Base-by-base conservation (phyloP, 2,113 vertebrate species). In the Pomatorhinus ruficollis region DNA sequence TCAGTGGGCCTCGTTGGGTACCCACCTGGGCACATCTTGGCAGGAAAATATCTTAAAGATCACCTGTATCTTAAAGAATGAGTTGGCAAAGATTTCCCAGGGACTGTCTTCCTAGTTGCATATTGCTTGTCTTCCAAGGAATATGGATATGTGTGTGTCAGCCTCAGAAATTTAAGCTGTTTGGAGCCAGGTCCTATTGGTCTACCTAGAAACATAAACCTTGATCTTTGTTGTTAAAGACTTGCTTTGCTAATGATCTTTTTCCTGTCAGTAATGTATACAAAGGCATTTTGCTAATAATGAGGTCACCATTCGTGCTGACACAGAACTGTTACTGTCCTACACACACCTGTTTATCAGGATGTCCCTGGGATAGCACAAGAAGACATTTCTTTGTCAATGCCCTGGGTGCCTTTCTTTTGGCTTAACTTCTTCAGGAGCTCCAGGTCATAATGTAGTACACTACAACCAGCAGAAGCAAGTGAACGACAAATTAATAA, bases 351-450 rank as follows among this genome's bases (percentile, higher is more conserved):
- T 47, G 8, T 44, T 70, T 49, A 35, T 60, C 12, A 20, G 37
- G 60, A 44, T 1, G 2, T 39, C 31, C 25, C 30, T 17, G 27
- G 30, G 40, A 24, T 1, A 37, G 35, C 40, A 8, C 23, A 44
- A 15, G 35, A 18, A 9, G 40, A 16, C 25, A 50, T 3, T 4
- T 33, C 16, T 56, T 65, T 28, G 10, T 25, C 35, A 56, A 28
- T 30, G n/a, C 1, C 0, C 16, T 8, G 19, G 22, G 17, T 50
- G 5, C 42, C 25, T 69, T 15, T 6, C 39, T 42, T 4, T 18
- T 28, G 64, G 11, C 54, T 63, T 78, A 28, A 10, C 31, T 39
- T 63, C 52, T 42, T 21, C 79, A 52, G 61, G 39, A 50, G 24
- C 47, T 66, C n/a, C 40, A 25, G 27, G 11, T 24, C 35, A 8